These are phyloP conservation scores for Platyura marginata DNA, from an alignment of 1,140 invertebrate species.

Conservation along the genomic window DNA sequence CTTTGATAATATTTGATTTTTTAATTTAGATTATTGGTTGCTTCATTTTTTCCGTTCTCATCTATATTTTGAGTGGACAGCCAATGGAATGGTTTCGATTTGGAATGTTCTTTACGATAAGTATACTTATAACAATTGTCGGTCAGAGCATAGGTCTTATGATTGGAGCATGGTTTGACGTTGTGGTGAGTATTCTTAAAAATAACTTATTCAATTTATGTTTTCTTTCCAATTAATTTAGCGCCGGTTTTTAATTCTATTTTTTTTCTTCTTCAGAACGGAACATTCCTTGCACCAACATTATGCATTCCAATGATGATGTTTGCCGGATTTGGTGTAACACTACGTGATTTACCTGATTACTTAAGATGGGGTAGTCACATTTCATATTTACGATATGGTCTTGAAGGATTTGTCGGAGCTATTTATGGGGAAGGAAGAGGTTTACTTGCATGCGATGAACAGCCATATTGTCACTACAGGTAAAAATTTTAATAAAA, in stretches of 20 bases:
- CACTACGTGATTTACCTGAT: slow-evolving; percentile 49
- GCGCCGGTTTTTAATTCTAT: neutral
- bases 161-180: slow-evolving; percentile 67
- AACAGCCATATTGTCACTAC: slow-evolving; percentile 51
- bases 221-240: neutral
- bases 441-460: slow-evolving; percentile 38
- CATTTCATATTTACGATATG: slow-evolving; percentile 71
- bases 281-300: slow-evolving; percentile 61
- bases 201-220: neutral
- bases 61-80: slow-evolving; percentile 76
- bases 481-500: slow-evolving; percentile 24
- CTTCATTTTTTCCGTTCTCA: slow-evolving; percentile 56
- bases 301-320: slow-evolving; percentile 71
- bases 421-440: slow-evolving; percentile 67
- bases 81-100: slow-evolving; percentile 59
- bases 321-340: slow-evolving; percentile 70
- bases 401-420: slow-evolving; percentile 65
- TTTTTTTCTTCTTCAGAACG: slow-evolving; percentile 35
- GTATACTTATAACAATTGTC: slow-evolving; percentile 64
- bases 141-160: slow-evolving; percentile 77
- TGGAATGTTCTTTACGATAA: slow-evolving; percentile 62
- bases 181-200: slow-evolving; percentile 43
- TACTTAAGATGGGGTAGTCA: slow-evolving; percentile 79
- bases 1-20: neutral
- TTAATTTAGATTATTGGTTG: slow-evolving; percentile 44